Evolutionary conservation across 2,888 invertebrate genomes (phyloP), one percentile per base, ranked within the genome.

Genomic region (Nephrotoma flavescens): DNA sequence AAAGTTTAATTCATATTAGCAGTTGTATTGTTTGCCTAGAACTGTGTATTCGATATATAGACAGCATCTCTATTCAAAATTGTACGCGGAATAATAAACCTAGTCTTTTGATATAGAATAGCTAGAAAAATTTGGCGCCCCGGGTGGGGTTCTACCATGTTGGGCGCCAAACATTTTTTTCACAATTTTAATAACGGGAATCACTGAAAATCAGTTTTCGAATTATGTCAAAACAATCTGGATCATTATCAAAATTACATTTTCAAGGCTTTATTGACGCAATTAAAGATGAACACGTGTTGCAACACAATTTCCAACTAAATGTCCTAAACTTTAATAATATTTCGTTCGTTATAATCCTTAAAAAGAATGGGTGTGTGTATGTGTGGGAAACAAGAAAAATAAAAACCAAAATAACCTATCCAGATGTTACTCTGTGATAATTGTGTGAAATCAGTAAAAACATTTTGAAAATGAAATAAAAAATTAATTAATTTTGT

Each of bases 401-500:
- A 42, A 84, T 42, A 84, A 84, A 15, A 84, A 84, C 42, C 84
- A 84, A 84, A 84, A 84, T 42, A 42, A 42, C 84, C 41, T 42
- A 42, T 12, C 84, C 84, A 84, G 84, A 84, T 84, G 84, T 84
- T 84, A 42, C 84, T 42, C 42, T 42, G 42, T 84, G 84, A 84
- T 84, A 42, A 42, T 84, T 84, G 84, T 84, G 84, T 42, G 84
- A 84, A 84, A 84, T 42, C 41, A 84, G 42, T 84, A 84, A 84
- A 84, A 84, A 84, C 15, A 42, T 42, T 42, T 41, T 42, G 84
- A 84, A 84, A 84, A 84, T 31, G 42, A 84, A 42, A 42, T 42
- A 42, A 84, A 84, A 84, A 84, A 84, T 84, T 84, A 84, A 84
- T 84, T 84, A 84, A 84, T 84, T 84, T 84, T 84, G 84, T 84